Evolutionary conservation across 2,797 vertebrate genomes (phyloP).

Genomic region (Xenopus petersii): DNA sequence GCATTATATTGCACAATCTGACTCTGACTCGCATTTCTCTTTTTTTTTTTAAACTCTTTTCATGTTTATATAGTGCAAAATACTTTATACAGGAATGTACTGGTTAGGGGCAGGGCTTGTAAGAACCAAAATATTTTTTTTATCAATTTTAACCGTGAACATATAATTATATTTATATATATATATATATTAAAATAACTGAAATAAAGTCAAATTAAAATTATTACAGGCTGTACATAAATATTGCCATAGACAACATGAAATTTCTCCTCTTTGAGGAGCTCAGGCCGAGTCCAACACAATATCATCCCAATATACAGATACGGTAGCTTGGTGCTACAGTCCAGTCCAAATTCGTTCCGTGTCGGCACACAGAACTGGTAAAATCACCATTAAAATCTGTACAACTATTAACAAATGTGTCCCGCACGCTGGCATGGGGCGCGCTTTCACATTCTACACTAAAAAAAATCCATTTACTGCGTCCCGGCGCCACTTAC

Average conservation of each 20-base stretch:
- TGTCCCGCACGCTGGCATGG: constrained; percentile 60
- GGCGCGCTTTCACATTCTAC: constrained; percentile 59
- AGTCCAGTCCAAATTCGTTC: constrained; percentile 84
- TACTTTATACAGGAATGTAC: constrained; percentile 94
- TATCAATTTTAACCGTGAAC: constrained; percentile 82
- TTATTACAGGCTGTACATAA: constrained; percentile 79
- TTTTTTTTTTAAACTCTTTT: constrained; percentile 51
- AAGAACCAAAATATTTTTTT: constrained; percentile 53
- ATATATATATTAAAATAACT: constrained; percentile 63
- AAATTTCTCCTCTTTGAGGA: constrained; percentile 81
- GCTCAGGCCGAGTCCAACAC: constrained; percentile 67
- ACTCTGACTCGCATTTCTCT: constrained; percentile 74
- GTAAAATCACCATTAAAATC: constrained; percentile 58
- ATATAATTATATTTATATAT: constrained; percentile 51
- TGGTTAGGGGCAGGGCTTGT: constrained; percentile 67
- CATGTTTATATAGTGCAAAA: constrained; percentile 99
- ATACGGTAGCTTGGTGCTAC: constrained; percentile 66
- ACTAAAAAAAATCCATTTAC: constrained; percentile 68
- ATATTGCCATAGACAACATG: constrained; percentile 87
- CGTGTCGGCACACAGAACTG: constrained; percentile 71
- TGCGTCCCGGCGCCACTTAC: constrained; percentile 84
- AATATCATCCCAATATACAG: constrained; percentile 59
- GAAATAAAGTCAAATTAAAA: constrained; percentile 53
- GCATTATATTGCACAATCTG: constrained; percentile 96
- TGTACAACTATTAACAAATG: constrained; percentile 66